Evolutionary conservation across 2,888 invertebrate genomes (phyloP), one percentile per base, ranked within the genome.

Genomic region (Rhyacophila evoluta): DNA sequence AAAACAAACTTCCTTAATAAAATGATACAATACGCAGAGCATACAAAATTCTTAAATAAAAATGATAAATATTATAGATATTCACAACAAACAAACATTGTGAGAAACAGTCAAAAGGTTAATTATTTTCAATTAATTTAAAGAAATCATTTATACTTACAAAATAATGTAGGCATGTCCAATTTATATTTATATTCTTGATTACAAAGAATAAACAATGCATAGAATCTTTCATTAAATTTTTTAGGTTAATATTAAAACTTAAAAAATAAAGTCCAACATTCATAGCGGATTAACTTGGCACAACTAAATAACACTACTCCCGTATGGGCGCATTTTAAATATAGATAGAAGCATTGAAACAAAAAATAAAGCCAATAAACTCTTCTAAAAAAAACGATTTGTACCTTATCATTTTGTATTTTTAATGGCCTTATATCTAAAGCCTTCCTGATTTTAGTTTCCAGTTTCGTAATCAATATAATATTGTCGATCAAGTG

Each of bases 351-450:
- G 15, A 55, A 55, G 55, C 55, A 8, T 55, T 55, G 55, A 55
- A 41, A 55, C 55, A 55, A 19, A 41, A 55, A 55, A 55, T 8
- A 55, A 55, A 55, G 55, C 15, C 25, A 55, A 55, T 55, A 55
- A 55, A 55, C 55, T 55, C 55, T 55, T 19, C 55, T 55, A 55
- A 55, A 55, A n/a, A 55, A 55, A 55, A 55, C 55, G 55, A 55
- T 55, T 55, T 55, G 55, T 55, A 55, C 55, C 25, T 55, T 55
- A 55, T 55, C 25, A 55, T 55, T 55, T 55, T 55, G 55, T 55
- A 55, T 55, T 55, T n/a, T 55, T 55, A 55, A 55, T 55, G 55
- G 25, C 55, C 19, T 55, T 10, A 25, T 4, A 55, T 19, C 1
- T 55, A 55, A 55, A 55, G 55, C 55, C 55, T 55, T 19, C 55